phyloP scores from a whole-genome alignment of 2,888 invertebrate species.

The Pardosa pseudoannulata region DNA sequence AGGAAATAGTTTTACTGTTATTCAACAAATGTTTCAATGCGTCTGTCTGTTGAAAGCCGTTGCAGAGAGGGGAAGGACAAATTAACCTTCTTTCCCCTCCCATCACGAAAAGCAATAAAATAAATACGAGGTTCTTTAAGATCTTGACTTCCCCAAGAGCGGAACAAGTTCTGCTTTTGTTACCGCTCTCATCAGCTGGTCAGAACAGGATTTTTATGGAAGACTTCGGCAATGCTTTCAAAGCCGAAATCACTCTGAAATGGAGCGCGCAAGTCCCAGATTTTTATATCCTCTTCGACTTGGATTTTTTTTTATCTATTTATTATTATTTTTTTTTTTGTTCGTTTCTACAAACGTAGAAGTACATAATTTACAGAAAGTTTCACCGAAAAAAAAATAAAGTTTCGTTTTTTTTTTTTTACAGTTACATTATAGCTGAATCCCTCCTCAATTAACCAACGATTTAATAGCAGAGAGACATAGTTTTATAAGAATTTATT shows the following conservation, averaged over 20 bases:
- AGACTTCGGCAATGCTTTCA: not conserved
- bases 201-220: conserved; percentile 3
- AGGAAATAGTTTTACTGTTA: too few relatives aligned
- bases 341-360: not conserved
- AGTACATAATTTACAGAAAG: too few relatives aligned
- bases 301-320: not conserved
- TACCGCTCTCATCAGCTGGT: not conserved
- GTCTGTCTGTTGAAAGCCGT: not conserved
- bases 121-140: conserved; percentile 1
- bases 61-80: not conserved
- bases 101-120: not conserved
- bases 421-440: too few relatives aligned
- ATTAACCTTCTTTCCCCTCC: not conserved
- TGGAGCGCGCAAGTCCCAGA: not conserved
- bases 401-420: too few relatives aligned
- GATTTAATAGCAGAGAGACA: too few relatives aligned
- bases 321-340: not conserved
- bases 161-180: conserved; percentile 3
- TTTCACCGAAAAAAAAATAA: too few relatives aligned
- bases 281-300: not conserved
- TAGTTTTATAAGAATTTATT: too few relatives aligned
- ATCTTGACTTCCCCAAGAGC: not conserved
- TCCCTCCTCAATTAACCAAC: too few relatives aligned
- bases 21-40: not conserved
- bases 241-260: not conserved